Evolutionary conservation across 2,888 invertebrate species (phyloP), one percentile per base, ranked within the genome.

Genomic region (Watsonalla cultraria): DNA sequence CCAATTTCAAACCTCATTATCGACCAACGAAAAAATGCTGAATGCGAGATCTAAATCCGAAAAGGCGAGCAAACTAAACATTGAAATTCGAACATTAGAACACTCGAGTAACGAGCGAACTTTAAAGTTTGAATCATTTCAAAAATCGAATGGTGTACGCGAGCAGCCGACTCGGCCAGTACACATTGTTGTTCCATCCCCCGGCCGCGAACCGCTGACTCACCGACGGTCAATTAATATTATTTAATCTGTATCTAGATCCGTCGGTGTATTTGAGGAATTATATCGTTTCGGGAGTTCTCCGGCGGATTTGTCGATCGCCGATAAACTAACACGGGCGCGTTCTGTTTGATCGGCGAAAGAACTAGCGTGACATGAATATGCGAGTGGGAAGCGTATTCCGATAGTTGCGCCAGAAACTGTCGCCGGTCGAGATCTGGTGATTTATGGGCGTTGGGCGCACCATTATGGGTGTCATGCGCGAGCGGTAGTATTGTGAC

Each of bases 1-100:
- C 82, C 79, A 85, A 84, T 86, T 86, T 86, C 82, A 82, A 87
- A 86, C 81, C 84, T 87, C 80, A 82, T 86, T 85, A 86, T 80
- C 78, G 77, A 66, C 64, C 63, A 63, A 63, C 62, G 64, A 76
- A 79, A 82, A 78, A 78, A 75, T 62, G 68, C 61, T 11, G 56
- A 66, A 51, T 60, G 65, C 68, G 68, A 55, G 56, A 64, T 60
- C 58, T 58, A 66, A 63, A 68, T 65, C 64, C 58, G 62, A 69
- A 70, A 64, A 58, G 60, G 64, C 70, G 52, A 60, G 66, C 74
- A 78, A 76, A 65, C 51, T 57, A 74, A 68, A 64, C 70, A 73
- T 76, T 71, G 71, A 79, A 83, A 81, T 77, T 74, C 69, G 72
- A 79, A 78, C 71, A 70, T 73, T 70, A 59, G 63, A 67, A 70